phyloP scores from a whole-genome alignment of 1,140 invertebrate species.

The Chlorops oryzae region DNA sequence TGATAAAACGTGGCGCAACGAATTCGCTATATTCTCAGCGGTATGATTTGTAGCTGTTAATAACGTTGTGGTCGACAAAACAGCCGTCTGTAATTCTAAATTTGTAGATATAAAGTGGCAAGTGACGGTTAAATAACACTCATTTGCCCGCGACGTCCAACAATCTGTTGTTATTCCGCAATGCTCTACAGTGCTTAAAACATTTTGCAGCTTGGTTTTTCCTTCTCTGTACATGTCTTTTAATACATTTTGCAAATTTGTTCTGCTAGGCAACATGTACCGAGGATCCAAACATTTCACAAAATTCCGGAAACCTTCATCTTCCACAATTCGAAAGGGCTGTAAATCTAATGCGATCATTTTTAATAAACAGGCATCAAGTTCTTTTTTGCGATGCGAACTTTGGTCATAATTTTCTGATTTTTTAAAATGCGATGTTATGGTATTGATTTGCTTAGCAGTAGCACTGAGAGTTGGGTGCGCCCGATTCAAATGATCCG shows the following conservation, averaged over 20 bases:
- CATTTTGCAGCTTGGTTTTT: not conserved
- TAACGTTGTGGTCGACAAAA: slow-evolving; percentile 2
- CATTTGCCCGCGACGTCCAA: slow-evolving; percentile 2
- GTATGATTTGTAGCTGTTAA: not conserved
- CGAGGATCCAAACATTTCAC: not conserved
- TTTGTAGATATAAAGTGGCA: not conserved
- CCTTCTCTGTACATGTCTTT: no score
- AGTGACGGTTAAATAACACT: not conserved
- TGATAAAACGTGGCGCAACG: not conserved
- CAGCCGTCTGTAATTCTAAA: not conserved
- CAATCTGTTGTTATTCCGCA: slow-evolving; percentile 1
- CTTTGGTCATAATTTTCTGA: no score
- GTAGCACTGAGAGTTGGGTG: no score
- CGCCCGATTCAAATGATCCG: no score
- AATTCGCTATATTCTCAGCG: slow-evolving; percentile 1
- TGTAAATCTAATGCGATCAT: no score
- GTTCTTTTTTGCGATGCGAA: no score
- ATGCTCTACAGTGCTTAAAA: not conserved
- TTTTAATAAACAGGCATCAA: no score
- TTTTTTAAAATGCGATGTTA: no score
- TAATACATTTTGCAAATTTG: no score
- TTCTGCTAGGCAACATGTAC: no score
- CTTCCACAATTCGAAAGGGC: not conserved
- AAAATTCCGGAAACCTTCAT: not conserved
- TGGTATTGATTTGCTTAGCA: no score